These are phyloP conservation scores for Athalia circularis DNA, from an alignment of 2,888 invertebrate species.

Conservation along the genomic window DNA sequence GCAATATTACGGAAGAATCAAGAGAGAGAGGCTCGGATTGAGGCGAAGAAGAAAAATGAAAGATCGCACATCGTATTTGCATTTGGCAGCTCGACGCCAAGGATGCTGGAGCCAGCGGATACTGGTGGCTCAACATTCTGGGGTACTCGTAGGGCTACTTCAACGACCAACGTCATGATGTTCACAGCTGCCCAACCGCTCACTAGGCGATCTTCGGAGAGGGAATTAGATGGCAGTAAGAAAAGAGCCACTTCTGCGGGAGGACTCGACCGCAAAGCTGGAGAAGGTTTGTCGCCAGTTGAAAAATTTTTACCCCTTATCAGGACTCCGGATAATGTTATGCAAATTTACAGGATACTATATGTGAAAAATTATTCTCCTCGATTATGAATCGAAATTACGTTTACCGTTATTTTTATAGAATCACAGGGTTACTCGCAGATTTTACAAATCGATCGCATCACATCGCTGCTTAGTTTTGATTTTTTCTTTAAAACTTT, in stretches of 20 bases:
- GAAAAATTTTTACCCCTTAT: background rate
- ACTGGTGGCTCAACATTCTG: constrained; percentile 85
- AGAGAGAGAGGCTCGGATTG: constrained; percentile 88
- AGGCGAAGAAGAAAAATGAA: constrained; percentile 86
- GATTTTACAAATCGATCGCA: too few relatives aligned
- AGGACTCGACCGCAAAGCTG: constrained; percentile 81
- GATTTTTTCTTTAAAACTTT: constrained; percentile 35
- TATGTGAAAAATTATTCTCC: too few relatives aligned
- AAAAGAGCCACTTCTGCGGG: constrained; percentile 86
- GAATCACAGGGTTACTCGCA: too few relatives aligned
- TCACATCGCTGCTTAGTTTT: background rate
- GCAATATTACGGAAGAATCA: constrained; percentile 90
- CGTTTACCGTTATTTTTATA: background rate
- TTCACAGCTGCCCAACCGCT: constrained; percentile 82
- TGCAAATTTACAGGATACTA: too few relatives aligned
- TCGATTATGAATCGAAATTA: too few relatives aligned
- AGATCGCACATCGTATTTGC: constrained; percentile 86
- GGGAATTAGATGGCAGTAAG: constrained; percentile 86
- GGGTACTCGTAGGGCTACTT: constrained; percentile 92
- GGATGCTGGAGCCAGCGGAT: constrained; percentile 89
- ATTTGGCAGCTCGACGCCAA: constrained; percentile 93
- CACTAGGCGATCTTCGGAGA: constrained; percentile 89
- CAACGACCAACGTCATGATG: constrained; percentile 90
- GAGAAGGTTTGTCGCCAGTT: constrained; percentile 75
- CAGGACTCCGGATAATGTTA: too few relatives aligned